These are phyloP conservation scores for Trimorus sp. DNA, from an alignment of 2,888 invertebrate genomes.

Conservation along the genomic window DNA sequence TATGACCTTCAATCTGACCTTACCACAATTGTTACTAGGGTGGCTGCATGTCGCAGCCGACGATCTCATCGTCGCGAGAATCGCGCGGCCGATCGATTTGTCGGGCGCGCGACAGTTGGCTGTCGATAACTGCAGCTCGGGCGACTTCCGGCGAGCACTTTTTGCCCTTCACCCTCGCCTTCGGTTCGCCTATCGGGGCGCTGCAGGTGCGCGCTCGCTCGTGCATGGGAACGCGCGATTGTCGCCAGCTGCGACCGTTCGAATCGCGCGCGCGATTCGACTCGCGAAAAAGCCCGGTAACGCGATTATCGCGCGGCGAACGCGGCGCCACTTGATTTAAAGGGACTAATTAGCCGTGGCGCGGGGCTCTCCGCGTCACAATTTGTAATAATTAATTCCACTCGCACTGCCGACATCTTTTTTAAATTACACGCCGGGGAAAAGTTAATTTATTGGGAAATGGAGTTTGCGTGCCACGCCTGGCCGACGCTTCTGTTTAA, in stretches of 20 bases:
- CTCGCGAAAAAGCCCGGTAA: neutral
- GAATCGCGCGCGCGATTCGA: slow-evolving; percentile 34
- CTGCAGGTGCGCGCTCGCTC: slow-evolving; percentile 62
- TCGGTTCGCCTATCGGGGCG: slow-evolving; percentile 58
- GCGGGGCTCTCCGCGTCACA: slow-evolving; percentile 20
- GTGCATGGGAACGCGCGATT: slow-evolving; percentile 49
- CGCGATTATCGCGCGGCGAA: slow-evolving; percentile 6
- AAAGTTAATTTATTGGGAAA: slow-evolving; percentile 59
- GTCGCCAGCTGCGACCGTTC: slow-evolving; percentile 61
- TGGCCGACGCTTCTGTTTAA: slow-evolving; percentile 45
- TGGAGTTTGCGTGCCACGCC: slow-evolving; percentile 48
- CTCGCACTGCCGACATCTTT: slow-evolving; percentile 31
- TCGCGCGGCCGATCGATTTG: too few relatives aligned
- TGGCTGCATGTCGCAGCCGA: too few relatives aligned
- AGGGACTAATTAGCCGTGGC: slow-evolving; percentile 29
- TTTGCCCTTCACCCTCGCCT: slow-evolving; percentile 59
- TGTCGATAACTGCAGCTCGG: slow-evolving; percentile 41
- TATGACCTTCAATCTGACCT: too few relatives aligned
- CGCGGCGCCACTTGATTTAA: slow-evolving; percentile 30
- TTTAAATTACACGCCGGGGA: slow-evolving; percentile 31
- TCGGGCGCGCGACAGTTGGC: slow-evolving; percentile 23
- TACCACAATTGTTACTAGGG: too few relatives aligned
- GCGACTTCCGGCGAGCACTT: neutral
- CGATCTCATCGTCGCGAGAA: too few relatives aligned
- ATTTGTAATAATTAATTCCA: slow-evolving; percentile 47